A percentile compares a stretch with the other conserved stretches of the same genome.
Conservation (phyloP, 2,888 invertebrate species). For the Drosophila histrio region DNA sequence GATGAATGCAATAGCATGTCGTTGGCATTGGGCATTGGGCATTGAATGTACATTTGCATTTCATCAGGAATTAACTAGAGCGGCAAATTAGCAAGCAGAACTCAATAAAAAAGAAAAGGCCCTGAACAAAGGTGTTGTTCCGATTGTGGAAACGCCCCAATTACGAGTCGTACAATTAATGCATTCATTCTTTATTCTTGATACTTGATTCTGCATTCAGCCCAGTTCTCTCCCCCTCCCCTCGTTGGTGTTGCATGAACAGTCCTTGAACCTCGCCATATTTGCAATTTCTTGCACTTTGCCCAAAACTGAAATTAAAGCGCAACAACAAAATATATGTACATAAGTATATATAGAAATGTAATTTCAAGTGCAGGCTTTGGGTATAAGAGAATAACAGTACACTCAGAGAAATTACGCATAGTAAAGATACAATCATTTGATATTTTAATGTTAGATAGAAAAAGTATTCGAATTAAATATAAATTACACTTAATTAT, state of each 20-base stretch:
- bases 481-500: no score
- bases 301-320: constrained; percentile 30
- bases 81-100: constrained; percentile 21
- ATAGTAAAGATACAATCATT: no score
- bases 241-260: constrained; percentile 3
- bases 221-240: neutral
- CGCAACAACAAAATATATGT: constrained; percentile 15
- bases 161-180: constrained; percentile 7
- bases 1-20: constrained; percentile 2
- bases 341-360: constrained; percentile 2
- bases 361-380: constrained; percentile 23
- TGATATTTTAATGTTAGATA: no score
- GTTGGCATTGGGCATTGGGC: constrained; percentile 5
- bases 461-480: no score
- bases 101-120: constrained; percentile 7
- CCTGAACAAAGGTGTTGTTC: constrained; percentile 11
- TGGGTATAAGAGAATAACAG: neutral
- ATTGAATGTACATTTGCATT: neutral
- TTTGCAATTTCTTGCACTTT: constrained; percentile 48
- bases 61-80: constrained; percentile 26
- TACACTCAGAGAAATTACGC: no score
- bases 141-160: constrained; percentile 26
- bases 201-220: constrained; percentile 6
- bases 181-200: constrained; percentile 5
- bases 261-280: constrained; percentile 59